These are phyloP conservation scores for Gastrophryne carolinensis DNA, from an alignment of 2,797 vertebrate species.

Conservation along the genomic window DNA sequence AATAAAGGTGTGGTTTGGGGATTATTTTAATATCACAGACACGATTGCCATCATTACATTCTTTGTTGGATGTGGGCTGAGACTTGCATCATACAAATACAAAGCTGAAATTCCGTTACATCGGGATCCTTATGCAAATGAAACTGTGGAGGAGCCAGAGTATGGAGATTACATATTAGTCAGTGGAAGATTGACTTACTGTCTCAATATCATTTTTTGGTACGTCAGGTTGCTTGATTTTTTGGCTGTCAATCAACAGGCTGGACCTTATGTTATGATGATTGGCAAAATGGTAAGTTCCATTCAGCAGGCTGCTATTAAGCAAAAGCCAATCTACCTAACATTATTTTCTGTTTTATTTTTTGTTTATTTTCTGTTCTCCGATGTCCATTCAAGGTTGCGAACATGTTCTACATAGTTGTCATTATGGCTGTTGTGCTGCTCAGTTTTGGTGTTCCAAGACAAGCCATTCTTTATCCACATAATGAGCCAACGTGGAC, in stretches of 20 bases:
- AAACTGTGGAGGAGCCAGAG: not conserved
- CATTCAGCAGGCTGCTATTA: not conserved
- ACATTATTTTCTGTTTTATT: too few relatives aligned
- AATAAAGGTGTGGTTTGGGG: constrained; percentile 96
- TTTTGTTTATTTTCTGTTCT: not conserved
- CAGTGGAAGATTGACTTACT: constrained; percentile 89
- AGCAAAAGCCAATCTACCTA: too few relatives aligned
- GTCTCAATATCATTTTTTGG: constrained; percentile 99
- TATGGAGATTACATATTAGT: constrained; percentile 63
- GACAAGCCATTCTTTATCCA: constrained; percentile 94
- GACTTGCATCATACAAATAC: constrained; percentile 77
- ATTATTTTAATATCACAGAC: constrained; percentile 95
- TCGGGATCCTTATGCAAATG: not conserved
- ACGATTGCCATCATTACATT: constrained; percentile 93
- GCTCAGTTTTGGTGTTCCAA: constrained; percentile 93
- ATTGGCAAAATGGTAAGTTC: constrained; percentile 98
- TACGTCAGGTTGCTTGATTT: constrained; percentile 96
- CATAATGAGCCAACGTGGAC: constrained; percentile 86
- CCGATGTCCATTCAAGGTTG: constrained; percentile 87
- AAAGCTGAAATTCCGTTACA: constrained; percentile 55
- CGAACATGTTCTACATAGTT: constrained; percentile 99
- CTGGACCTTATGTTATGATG: constrained; percentile 98
- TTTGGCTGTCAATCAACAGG: constrained; percentile 96
- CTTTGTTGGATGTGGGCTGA: constrained; percentile 90
- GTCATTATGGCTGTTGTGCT: constrained; percentile 96